These are phyloP conservation scores for Muraenolepis orangiensis DNA, from an alignment of 2,797 vertebrate species.

Conservation along the genomic window DNA sequence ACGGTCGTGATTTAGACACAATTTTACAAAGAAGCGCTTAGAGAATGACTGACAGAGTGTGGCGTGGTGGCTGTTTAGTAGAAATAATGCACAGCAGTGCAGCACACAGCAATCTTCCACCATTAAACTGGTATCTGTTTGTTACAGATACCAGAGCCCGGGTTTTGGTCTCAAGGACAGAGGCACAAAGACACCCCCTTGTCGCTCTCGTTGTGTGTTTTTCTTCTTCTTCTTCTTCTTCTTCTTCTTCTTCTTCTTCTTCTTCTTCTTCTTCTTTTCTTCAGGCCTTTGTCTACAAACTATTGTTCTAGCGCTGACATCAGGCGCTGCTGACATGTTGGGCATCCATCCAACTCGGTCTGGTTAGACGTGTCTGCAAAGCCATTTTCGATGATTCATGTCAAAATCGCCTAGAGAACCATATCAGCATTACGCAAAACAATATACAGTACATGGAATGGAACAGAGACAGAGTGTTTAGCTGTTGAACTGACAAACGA, in stretches of 20 bases:
- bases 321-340: background rate
- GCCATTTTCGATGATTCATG: background rate
- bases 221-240: background rate
- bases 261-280: background rate
- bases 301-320: background rate
- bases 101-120: background rate
- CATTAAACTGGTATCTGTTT: background rate
- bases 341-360: background rate
- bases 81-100: too few relatives aligned
- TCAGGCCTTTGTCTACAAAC: background rate
- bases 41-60: too few relatives aligned
- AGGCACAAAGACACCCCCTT: background rate
- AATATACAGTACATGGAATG: background rate
- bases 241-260: background rate
- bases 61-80: too few relatives aligned
- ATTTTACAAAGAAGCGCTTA: too few relatives aligned
- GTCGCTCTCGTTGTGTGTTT: too few relatives aligned
- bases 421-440: background rate
- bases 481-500: background rate
- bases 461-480: background rate
- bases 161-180: background rate
- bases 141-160: background rate
- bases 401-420: background rate
- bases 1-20: too few relatives aligned
- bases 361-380: background rate